These are phyloP conservation scores for Heliconius hermathena DNA, from an alignment of 1,140 invertebrate species.

Conservation along the genomic window DNA sequence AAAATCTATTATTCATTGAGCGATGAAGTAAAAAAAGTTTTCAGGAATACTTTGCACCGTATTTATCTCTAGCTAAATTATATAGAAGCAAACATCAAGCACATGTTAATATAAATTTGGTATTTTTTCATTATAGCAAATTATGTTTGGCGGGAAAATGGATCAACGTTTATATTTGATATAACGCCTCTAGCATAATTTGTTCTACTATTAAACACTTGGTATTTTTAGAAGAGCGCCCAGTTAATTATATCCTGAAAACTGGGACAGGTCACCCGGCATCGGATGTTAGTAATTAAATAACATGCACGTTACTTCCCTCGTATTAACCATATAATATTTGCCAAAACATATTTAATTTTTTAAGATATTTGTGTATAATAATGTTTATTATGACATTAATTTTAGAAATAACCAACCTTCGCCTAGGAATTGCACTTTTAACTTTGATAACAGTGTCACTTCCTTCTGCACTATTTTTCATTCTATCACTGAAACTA, in stretches of 20 bases:
- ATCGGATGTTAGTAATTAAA: conserved; percentile 37
- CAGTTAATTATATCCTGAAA: conserved; percentile 67
- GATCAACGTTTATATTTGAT: not conserved
- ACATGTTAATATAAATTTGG: not conserved
- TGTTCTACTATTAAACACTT: conserved; percentile 10
- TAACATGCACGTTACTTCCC: conserved; percentile 13
- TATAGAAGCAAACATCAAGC: not conserved
- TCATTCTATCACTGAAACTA: conserved; percentile 64
- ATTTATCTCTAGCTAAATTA: not conserved
- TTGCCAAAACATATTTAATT: conserved; percentile 18
- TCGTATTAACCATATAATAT: not conserved
- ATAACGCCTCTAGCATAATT: not conserved
- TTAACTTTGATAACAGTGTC: conserved; percentile 74
- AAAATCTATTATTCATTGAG: too few relatives aligned
- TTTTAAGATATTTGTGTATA: not conserved
- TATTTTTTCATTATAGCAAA: not conserved
- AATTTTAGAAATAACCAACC: conserved; percentile 49
- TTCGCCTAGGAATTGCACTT: conserved; percentile 72
- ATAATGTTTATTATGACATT: not conserved
- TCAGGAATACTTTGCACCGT: not conserved
- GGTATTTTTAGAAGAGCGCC: conserved; percentile 52
- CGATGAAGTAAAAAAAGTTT: not conserved
- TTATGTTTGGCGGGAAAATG: not conserved
- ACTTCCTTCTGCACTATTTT: conserved; percentile 49
- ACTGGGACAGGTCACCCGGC: conserved; percentile 50